These are phyloP conservation scores for Phyllotreta striolata DNA, from an alignment of 2,888 invertebrate species.

Conservation along the genomic window DNA sequence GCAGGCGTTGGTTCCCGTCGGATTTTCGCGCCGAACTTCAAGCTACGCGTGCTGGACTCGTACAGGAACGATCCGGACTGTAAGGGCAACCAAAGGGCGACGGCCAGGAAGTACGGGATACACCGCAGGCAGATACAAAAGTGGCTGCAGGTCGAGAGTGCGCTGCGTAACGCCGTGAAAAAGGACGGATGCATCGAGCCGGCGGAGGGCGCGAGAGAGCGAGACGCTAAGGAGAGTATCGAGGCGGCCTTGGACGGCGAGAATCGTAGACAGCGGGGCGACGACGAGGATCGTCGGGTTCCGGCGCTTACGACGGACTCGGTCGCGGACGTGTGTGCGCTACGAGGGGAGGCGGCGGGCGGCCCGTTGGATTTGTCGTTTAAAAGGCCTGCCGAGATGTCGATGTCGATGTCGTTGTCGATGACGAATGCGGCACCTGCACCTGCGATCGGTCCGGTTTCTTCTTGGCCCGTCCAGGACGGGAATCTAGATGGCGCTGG, in stretches of 20 bases:
- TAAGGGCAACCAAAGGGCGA: constrained; percentile 88
- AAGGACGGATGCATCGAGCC: constrained; percentile 55
- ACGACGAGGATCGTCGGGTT: constrained; percentile 52
- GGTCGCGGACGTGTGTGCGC: constrained; percentile 43
- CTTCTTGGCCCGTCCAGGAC: background rate
- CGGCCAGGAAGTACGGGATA: constrained; percentile 89
- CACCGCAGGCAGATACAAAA: constrained; percentile 91
- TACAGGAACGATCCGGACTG: constrained; percentile 87
- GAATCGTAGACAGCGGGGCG: constrained; percentile 59
- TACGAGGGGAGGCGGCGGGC: constrained; percentile 48
- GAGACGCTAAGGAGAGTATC: constrained; percentile 28
- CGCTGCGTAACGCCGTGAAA: constrained; percentile 76
- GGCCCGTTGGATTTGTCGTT: constrained; percentile 61
- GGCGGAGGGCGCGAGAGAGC: constrained; percentile 35
- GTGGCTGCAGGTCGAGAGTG: constrained; percentile 87
- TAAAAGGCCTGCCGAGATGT: constrained; percentile 51
- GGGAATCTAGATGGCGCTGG: background rate
- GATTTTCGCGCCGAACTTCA: constrained; percentile 89
- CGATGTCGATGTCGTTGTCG: constrained; percentile 43
- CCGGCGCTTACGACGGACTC: constrained; percentile 50
- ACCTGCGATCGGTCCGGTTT: background rate
- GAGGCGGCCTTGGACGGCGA: constrained; percentile 57
- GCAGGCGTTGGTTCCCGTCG: constrained; percentile 79
- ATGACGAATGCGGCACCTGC: constrained; percentile 52
- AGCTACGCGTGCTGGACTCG: constrained; percentile 87